Evolutionary conservation across 2,888 invertebrate species (phyloP).

Genomic region (Ypsolopha scabrella): DNA sequence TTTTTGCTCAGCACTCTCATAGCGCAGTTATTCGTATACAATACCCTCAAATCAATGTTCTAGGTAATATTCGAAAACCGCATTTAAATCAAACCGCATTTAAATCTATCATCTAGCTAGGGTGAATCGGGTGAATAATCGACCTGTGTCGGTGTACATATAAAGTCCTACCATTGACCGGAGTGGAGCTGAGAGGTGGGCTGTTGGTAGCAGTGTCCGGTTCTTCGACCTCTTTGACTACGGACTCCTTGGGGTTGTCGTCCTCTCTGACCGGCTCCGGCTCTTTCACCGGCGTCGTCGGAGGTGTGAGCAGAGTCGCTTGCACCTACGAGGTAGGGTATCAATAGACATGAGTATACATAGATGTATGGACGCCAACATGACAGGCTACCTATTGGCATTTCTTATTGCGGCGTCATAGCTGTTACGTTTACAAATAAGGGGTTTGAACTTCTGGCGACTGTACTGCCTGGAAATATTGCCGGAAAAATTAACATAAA

Average conservation of each 20-base stretch:
- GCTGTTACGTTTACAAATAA: too few species aligned
- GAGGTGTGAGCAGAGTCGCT: constrained; percentile 46
- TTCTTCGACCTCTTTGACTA: constrained; percentile 28
- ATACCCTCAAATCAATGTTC: background rate
- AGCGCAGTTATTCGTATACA: background rate
- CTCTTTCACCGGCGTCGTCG: constrained; percentile 43
- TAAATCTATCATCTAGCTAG: too few species aligned
- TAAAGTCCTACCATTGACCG: constrained; percentile 25
- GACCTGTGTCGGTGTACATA: background rate
- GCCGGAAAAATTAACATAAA: too few species aligned
- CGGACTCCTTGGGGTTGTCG: constrained; percentile 19
- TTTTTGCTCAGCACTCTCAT: too few species aligned
- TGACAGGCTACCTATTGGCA: too few species aligned
- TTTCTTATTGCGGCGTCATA: too few species aligned
- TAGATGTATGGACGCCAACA: too few species aligned
- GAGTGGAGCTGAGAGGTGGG: constrained; percentile 55
- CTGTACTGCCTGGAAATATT: too few species aligned
- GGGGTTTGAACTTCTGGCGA: too few species aligned
- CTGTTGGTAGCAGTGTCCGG: constrained; percentile 29
- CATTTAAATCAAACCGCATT: background rate
- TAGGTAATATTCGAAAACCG: background rate
- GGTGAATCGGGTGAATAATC: too few species aligned
- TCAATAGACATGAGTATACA: too few species aligned
- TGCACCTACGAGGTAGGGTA: constrained; percentile 27
- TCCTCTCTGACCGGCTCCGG: constrained; percentile 18